Evolutionary conservation across 1,140 invertebrate species (phyloP), one percentile per base, ranked within the genome.

Genomic region (Sycophaga agraensis): DNA sequence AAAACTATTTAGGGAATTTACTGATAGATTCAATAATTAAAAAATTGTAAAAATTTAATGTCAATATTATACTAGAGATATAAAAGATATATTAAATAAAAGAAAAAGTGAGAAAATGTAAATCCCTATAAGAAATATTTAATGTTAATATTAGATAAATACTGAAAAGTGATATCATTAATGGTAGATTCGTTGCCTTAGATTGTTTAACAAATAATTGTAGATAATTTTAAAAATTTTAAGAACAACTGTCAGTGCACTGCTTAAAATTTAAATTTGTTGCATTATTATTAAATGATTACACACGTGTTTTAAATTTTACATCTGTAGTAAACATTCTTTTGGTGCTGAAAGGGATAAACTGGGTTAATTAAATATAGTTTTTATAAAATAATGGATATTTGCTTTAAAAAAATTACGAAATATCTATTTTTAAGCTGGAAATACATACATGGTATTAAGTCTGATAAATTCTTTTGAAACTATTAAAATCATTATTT

Each of bases 221-320:
- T n/a, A 8, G n/a, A 49, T 37, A 60, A 60, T 46, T 24, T 35
- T 24, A 51, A 51, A 14, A 19, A 35, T 51, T 16, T 51, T 35
- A 59, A 45, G 9, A n/a, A 39, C 51, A 55, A 64, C 59, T 46
- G 59, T 61, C 54, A 54, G n/a, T 39, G 59, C 50, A 61, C 59
- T 54, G 42, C 49, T 51, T 54, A 22, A 54, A 45, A 21, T 16
- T 61, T 42, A n/a, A 46, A 17, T 31, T 51, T 48, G 34, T 24
- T 61, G 19, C 42, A 54, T 51, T 2, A 40, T 16, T 39, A 21
- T 21, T 14, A 8, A 22, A 14, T 12, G n/a, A 26, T 43, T 16
- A 5, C 42, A 21, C 17, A 14, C 11, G 31, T 34, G 5, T 39
- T 14, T 40, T 39, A 22, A 40, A 21, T 35, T 4, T 19, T 37